Evolutionary conservation across 2,797 vertebrate species (phyloP).

Genomic region (Galaxias olidus): DNA sequence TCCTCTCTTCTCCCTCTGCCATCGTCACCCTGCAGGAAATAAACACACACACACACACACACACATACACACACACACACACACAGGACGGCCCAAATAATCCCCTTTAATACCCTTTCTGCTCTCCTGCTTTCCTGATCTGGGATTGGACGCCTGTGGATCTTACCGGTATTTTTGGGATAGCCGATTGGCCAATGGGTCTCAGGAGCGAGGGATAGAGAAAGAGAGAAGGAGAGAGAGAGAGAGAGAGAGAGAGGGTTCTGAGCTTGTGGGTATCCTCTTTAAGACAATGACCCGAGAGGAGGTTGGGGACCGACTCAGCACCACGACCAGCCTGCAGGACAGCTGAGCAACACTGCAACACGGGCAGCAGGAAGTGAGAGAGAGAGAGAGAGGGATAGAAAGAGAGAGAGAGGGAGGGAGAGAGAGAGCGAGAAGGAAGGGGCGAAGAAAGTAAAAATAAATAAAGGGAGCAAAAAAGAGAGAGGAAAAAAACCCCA

Average conservation of each 20-base stretch:
- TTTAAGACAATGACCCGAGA: constrained; percentile 65
- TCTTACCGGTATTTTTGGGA: constrained; percentile 58
- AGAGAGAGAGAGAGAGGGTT: constrained; percentile 41
- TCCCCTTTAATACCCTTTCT: constrained; percentile 78
- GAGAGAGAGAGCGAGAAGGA: constrained; percentile 4
- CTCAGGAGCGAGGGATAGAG: too few relatives aligned
- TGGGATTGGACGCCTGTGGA: constrained; percentile 70
- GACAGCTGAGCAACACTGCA: constrained; percentile 37
- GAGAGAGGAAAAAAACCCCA: too few relatives aligned
- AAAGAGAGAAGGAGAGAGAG: too few relatives aligned
- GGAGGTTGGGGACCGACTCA: constrained; percentile 47
- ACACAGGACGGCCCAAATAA: constrained; percentile 74
- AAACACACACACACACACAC: too few relatives aligned
- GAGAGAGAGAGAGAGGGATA: neutral
- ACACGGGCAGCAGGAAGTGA: constrained; percentile 32
- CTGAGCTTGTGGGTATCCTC: constrained; percentile 51
- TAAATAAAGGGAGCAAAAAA: neutral
- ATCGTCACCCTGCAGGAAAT: constrained; percentile 38
- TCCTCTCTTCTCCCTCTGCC: constrained; percentile 8
- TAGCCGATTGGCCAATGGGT: constrained; percentile 65
- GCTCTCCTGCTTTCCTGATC: constrained; percentile 69
- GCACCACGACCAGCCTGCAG: constrained; percentile 45
- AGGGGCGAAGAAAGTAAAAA: neutral
- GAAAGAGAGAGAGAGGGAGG: constrained; percentile 15
- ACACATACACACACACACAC: too few relatives aligned